A percentile compares a stretch with the other conserved stretches of the same genome.
These are phyloP conservation scores for Caenorhabditis brenneri DNA, from an alignment of 1,140 invertebrate species.

Conservation along the genomic window DNA sequence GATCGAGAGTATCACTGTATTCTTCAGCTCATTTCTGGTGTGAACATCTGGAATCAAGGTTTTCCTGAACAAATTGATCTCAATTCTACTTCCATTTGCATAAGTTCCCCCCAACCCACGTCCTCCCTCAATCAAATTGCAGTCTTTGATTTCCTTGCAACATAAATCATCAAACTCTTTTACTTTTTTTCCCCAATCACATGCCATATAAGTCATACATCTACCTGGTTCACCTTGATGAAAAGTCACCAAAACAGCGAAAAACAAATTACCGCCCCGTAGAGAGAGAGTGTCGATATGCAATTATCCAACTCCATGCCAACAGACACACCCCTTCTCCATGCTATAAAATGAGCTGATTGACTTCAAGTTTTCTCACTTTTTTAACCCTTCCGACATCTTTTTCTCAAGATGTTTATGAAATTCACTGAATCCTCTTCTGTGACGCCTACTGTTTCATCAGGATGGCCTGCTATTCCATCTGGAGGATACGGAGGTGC, in stretches of 20 bases:
- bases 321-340: not conserved
- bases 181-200: not conserved
- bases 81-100: no score
- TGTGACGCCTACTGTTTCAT: not conserved
- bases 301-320: not conserved
- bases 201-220: not conserved
- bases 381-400: not conserved
- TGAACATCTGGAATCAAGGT: no score
- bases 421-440: constrained; percentile 13
- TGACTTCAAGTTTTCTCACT: not conserved
- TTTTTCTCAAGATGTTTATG: constrained; percentile 25
- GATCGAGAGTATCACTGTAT: no score
- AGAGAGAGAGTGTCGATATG: not conserved
- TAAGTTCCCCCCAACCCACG: no score
- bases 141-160: not conserved
- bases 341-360: not conserved
- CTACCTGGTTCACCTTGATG: not conserved
- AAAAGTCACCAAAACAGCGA: not conserved
- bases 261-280: constrained; percentile 7
- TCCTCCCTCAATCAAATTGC: not conserved
- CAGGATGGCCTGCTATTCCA: not conserved
- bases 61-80: no score
- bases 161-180: not conserved
- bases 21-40: no score
- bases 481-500: constrained; percentile 2